A percentile compares a stretch with the other conserved stretches of the same genome.
These are phyloP conservation scores for Caenorhabditis doughertyi DNA, from an alignment of 2,888 invertebrate species.

Conservation along the genomic window DNA sequence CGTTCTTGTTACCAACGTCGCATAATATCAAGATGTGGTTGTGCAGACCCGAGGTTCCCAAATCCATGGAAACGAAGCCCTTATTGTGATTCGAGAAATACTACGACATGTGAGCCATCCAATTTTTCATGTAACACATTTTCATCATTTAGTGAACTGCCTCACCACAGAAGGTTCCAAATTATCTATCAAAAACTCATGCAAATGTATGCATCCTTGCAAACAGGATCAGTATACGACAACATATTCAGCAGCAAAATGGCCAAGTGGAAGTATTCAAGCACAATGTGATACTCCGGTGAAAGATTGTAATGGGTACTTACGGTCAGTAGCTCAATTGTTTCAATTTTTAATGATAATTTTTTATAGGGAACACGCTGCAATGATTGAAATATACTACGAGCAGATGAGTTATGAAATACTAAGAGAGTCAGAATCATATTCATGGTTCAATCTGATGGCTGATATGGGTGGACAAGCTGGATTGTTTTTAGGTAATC, in stretches of 20 bases:
- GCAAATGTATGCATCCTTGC: conserved; percentile 75
- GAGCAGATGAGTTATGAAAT: conserved; percentile 82
- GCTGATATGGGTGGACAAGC: conserved; percentile 81
- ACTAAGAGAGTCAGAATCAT: conserved; percentile 79
- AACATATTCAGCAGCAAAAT: conserved; percentile 80
- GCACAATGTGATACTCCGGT: conserved; percentile 69
- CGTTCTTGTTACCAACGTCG: conserved; percentile 80
- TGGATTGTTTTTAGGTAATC: conserved; percentile 80
- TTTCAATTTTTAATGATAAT: background rate
- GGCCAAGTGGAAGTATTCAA: conserved; percentile 75
- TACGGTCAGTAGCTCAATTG: conserved; percentile 51
- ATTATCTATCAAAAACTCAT: conserved; percentile 32
- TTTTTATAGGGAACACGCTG: conserved; percentile 78
- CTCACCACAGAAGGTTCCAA: conserved; percentile 68
- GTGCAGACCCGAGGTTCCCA: conserved; percentile 82
- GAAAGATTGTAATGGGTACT: conserved; percentile 72
- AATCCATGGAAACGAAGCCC: conserved; percentile 53
- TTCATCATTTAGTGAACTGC: conserved; percentile 72
- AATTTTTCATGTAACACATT: background rate
- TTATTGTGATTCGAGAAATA: conserved; percentile 65
- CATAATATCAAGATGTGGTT: conserved; percentile 78
- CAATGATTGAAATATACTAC: conserved; percentile 82
- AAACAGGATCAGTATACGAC: conserved; percentile 79
- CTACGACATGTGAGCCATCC: conserved; percentile 48
- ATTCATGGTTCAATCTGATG: conserved; percentile 80